Percentiles rank a stretch among this genome's conserved stretches.
phyloP scores from a whole-genome alignment of 2,888 invertebrate genomes.

The Orthosia gothica region DNA sequence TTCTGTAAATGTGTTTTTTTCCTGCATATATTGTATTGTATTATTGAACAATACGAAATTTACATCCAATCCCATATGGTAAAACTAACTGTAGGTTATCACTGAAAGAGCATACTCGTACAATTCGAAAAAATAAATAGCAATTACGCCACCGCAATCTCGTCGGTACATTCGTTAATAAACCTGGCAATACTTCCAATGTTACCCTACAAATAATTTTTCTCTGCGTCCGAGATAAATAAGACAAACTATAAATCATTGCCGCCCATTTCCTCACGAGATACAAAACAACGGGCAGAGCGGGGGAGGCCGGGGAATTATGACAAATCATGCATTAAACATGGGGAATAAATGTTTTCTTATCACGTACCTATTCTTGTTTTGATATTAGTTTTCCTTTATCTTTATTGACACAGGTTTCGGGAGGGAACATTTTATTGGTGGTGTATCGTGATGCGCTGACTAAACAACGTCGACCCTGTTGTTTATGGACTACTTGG shows the following conservation, averaged over 20 bases:
- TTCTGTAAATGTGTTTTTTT: no score
- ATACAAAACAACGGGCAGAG: constrained; percentile 88
- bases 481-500: constrained; percentile 58
- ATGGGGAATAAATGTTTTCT: constrained; percentile 92
- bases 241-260: constrained; percentile 89
- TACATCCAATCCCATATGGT: constrained; percentile 50
- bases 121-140: constrained; percentile 69
- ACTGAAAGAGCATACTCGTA: constrained; percentile 35
- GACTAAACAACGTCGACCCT: constrained; percentile 70
- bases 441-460: constrained; percentile 81
- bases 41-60: constrained; percentile 42
- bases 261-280: constrained; percentile 87
- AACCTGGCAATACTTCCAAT: constrained; percentile 81
- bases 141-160: constrained; percentile 79
- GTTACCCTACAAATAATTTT: constrained; percentile 85
- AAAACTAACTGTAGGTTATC: constrained; percentile 55
- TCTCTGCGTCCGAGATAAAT: constrained; percentile 87
- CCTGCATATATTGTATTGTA: no score
- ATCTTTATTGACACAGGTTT: constrained; percentile 92
- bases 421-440: constrained; percentile 86
- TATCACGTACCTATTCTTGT: constrained; percentile 91
- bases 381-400: constrained; percentile 91
- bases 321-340: constrained; percentile 92
- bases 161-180: constrained; percentile 83
- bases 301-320: constrained; percentile 90